Base-by-base conservation (phyloP, 2,797 vertebrate species). In the Peromyscus melanophrys region DNA sequence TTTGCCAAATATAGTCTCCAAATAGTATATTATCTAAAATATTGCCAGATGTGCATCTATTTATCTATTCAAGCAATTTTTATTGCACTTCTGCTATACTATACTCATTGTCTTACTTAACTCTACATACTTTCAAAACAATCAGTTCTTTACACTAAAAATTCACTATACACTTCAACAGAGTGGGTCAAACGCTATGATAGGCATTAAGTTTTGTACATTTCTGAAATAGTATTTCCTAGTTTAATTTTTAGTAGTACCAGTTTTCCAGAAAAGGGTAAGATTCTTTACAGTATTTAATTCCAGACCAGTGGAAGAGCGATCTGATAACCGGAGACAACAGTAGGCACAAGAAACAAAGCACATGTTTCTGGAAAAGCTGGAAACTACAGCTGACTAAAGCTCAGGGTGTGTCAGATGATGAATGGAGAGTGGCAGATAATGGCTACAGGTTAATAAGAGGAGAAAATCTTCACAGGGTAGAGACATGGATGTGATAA, bases 1-100 rank as follows among this genome's bases (percentile, higher is more conserved):
- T 40, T 69, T 13, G 11, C 0, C 55, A 81, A 91, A 65, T 75
- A 73, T 1, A 96, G 17, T 5, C 46, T 91, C 82, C 75, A 73
- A 83, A 17, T 4, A 89, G 77, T 90, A 88, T 55, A 13, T 77
- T 37, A 69, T 31, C 37, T 90, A 91, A 96, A 93, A 67, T 29
- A 94, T 89, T 49, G 1, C 21, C n/a, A 59, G 31, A 37, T 89
- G 9, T 55, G n/a, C 1, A 86, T 84, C 4, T 77, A 55, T 49
- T 88, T 92, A 92, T 40, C 29, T 92, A 84, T 65, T 83, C 16
- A 84, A 40, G 6, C 37, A 65, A 89, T 16, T 52, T 88, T 83
- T 92, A 71, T 55, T 85, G 16, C 55, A 37, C 25, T 61, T 81
- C 23, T 90, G 23, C 40, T 27, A 34, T 40, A 80, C n/a, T 10